Conservation (phyloP, 2,113 vertebrate genomes). For the Oncorhynchus masou region DNA sequence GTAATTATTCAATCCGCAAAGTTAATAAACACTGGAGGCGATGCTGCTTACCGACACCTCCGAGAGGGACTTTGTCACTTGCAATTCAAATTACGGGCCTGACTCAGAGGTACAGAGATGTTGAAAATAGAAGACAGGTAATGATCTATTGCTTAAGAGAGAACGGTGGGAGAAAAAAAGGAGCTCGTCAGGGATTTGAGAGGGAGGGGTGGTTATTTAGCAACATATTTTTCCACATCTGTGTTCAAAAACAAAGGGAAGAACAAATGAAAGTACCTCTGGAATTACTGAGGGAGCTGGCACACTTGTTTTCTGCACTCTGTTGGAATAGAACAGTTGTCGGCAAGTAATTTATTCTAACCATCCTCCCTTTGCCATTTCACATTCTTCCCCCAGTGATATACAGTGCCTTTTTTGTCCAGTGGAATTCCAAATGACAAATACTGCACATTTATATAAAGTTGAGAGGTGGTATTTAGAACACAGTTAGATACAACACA, state of each 20-base stretch:
- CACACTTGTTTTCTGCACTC: slow-evolving; percentile 69
- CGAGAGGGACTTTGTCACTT: slow-evolving; percentile 53
- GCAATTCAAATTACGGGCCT: slow-evolving; percentile 59
- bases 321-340: slow-evolving; percentile 69
- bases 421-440: slow-evolving; percentile 70
- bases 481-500: slow-evolving; percentile 49
- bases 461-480: slow-evolving; percentile 65
- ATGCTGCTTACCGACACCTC: slow-evolving; percentile 38
- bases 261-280: slow-evolving; percentile 71
- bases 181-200: slow-evolving; percentile 35
- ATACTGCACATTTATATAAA: slow-evolving; percentile 69
- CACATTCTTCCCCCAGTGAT: slow-evolving; percentile 58
- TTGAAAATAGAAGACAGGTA: slow-evolving; percentile 61
- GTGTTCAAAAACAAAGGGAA: slow-evolving; percentile 61
- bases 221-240: slow-evolving; percentile 64
- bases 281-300: slow-evolving; percentile 75
- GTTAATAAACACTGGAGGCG: slow-evolving; percentile 66
- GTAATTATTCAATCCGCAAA: slow-evolving; percentile 67
- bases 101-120: slow-evolving; percentile 34
- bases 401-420: slow-evolving; percentile 57
- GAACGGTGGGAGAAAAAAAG: slow-evolving; percentile 20
- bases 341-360: slow-evolving; percentile 69
- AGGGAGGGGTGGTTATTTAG: slow-evolving; percentile 65
- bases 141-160: slow-evolving; percentile 58
- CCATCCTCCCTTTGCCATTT: slow-evolving; percentile 60